Base-by-base conservation (phyloP, 2,797 vertebrate species). In the Orientallactaga sibirica region DNA sequence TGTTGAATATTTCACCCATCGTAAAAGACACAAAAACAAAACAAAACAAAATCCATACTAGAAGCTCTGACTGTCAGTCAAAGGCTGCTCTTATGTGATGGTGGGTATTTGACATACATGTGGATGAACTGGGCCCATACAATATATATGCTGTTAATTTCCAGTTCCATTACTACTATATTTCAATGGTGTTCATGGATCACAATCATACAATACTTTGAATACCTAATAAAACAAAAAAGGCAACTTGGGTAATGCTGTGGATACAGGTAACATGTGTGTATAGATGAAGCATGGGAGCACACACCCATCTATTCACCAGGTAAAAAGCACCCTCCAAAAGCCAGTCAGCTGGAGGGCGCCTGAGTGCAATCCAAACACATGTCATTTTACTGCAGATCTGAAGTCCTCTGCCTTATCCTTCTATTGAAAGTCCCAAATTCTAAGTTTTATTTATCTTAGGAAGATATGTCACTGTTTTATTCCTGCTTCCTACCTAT, bases 201-300 rank as follows among this genome's bases (percentile, higher is more conserved):
- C 94, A 96, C 97, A 97, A 97, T 98, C 98, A 98, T 96, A 98
- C 97, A 97, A 94, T 88, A 96, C 97, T 97, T 95, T 95, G 88
- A 41, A 84, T 97, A 91, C 33, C 24, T 94, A 66, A 78, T 94
- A 84, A 89, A 97, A 93, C 55, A 19, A 2, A 6, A 43, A 88
- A 94, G 85, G 15, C 81, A 88, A 86, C 71, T 86, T 61, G 75
- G 78, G 61, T 70, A 76, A 15, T 25, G 19, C 48, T 33, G 15
- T 10, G 22, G 82, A 55, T 80, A 61, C 2, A 91, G 52, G 74
- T 61, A 91, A 29, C 76, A 94, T n/a, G 55, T 73, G 73, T 93
- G 43, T 80, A 91, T 93, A 90, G 92, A 95, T 8, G 1, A 19
- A 86, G 75, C 16, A 73, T 74, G 88, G 71, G 93, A 94, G 37